Percentiles rank a stretch among this genome's conserved stretches.
phyloP scores from a whole-genome alignment of 1,140 invertebrate genomes.

The Nebria ingens region DNA sequence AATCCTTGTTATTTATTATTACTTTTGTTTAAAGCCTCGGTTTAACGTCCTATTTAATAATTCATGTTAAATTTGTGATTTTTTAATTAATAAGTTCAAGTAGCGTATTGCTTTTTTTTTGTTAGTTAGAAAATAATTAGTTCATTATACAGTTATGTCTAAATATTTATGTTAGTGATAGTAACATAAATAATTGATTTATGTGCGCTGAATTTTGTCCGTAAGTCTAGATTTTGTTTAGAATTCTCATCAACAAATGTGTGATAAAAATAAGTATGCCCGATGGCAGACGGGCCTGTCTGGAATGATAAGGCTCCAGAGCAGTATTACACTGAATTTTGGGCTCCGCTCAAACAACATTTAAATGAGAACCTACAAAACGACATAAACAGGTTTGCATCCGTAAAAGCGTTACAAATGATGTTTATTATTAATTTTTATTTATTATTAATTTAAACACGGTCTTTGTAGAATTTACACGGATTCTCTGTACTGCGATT shows the following conservation, averaged over 20 bases:
- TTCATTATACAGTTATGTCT: not conserved
- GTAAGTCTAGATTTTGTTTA: too few relatives aligned
- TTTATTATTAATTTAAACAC: too few relatives aligned
- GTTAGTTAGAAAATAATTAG: not conserved
- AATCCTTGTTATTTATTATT: too few relatives aligned
- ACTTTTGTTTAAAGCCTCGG: too few relatives aligned
- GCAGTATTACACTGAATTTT: not conserved
- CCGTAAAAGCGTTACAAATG: not conserved
- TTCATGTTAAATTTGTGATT: too few relatives aligned
- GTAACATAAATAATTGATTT: too few relatives aligned
- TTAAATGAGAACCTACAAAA: not conserved
- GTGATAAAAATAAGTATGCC: not conserved
- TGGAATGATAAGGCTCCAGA: not conserved
- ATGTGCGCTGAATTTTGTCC: too few relatives aligned
- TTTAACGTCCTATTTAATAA: too few relatives aligned
- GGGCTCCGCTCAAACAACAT: not conserved
- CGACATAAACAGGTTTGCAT: not conserved
- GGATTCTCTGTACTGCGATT: slow-evolving; percentile 36
- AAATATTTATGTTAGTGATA: too few relatives aligned
- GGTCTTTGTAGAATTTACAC: slow-evolving; percentile 37
- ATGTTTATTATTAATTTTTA: not conserved
- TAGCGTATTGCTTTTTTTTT: too few relatives aligned
- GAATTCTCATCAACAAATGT: slow-evolving; percentile 1
- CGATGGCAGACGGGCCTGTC: not conserved
- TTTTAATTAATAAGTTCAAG: too few relatives aligned